Evolutionary conservation across 2,888 invertebrate genomes (phyloP).

Genomic region (Leucoma salicis): DNA sequence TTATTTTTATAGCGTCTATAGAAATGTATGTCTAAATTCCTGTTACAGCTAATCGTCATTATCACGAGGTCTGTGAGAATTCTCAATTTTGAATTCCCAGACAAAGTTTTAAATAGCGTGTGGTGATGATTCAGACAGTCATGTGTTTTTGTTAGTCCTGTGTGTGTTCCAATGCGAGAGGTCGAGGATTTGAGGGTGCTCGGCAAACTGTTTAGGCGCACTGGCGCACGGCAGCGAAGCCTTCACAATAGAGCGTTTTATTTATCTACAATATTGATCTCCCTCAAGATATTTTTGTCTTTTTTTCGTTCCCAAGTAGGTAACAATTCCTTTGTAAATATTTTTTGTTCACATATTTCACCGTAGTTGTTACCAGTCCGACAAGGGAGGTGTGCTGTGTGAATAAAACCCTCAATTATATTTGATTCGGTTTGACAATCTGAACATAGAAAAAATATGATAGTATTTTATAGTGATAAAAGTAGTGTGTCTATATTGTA

Average conservation of each 20-base stretch:
- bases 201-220: slow-evolving; percentile 11
- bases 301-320: slow-evolving; percentile 52
- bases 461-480: too few species aligned
- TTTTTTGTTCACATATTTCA: slow-evolving; percentile 73
- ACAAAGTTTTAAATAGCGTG: slow-evolving; percentile 20
- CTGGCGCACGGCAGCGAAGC: slow-evolving; percentile 37
- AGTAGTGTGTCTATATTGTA: too few species aligned
- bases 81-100: slow-evolving; percentile 32
- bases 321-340: slow-evolving; percentile 65
- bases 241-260: slow-evolving; percentile 64
- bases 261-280: slow-evolving; percentile 74
- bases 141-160: slow-evolving; percentile 17
- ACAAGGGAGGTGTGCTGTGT: slow-evolving; percentile 55
- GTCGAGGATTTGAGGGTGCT: slow-evolving; percentile 19
- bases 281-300: slow-evolving; percentile 52
- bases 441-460: too few species aligned
- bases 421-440: slow-evolving; percentile 45
- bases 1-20: too few species aligned
- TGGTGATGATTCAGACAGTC: slow-evolving; percentile 32
- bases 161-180: slow-evolving; percentile 17
- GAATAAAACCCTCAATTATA: slow-evolving; percentile 63
- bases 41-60: slow-evolving; percentile 16
- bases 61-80: slow-evolving; percentile 16
- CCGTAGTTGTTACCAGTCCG: slow-evolving; percentile 53
- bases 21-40: neutral